These are phyloP conservation scores for Carpatolechia fugitivella DNA, from an alignment of 2,888 invertebrate genomes.

Conservation along the genomic window DNA sequence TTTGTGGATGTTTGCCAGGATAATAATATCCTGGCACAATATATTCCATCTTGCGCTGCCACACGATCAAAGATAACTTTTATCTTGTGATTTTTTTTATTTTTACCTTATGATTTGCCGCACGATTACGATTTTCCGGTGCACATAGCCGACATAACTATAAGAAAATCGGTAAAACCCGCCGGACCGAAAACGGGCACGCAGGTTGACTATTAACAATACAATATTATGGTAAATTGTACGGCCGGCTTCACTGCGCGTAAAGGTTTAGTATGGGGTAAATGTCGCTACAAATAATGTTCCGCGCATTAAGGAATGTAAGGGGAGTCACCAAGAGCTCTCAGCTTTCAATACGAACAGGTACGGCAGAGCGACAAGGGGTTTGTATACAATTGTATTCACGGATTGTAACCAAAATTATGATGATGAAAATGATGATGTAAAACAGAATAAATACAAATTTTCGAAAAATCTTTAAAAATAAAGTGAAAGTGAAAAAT, in stretches of 20 bases:
- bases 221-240: background rate
- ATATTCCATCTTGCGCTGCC: too few species aligned
- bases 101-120: too few species aligned
- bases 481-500: too few species aligned
- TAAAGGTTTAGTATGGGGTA: constrained; percentile 4
- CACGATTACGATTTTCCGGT: too few species aligned
- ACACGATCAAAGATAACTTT: too few species aligned
- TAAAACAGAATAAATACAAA: too few species aligned
- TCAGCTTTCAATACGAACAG: constrained; percentile 8
- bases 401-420: too few species aligned
- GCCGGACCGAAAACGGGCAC: background rate
- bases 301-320: background rate
- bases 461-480: too few species aligned
- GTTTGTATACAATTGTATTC: background rate
- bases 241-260: background rate
- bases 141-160: background rate
- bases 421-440: too few species aligned
- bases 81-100: too few species aligned
- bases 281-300: constrained; percentile 10
- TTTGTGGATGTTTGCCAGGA: too few species aligned
- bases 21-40: too few species aligned
- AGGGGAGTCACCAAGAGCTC: background rate
- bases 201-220: background rate
- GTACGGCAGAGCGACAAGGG: background rate
- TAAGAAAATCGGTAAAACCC: background rate